These are phyloP conservation scores for Malthinus flaveolus DNA, from an alignment of 2,888 invertebrate species.

Conservation along the genomic window DNA sequence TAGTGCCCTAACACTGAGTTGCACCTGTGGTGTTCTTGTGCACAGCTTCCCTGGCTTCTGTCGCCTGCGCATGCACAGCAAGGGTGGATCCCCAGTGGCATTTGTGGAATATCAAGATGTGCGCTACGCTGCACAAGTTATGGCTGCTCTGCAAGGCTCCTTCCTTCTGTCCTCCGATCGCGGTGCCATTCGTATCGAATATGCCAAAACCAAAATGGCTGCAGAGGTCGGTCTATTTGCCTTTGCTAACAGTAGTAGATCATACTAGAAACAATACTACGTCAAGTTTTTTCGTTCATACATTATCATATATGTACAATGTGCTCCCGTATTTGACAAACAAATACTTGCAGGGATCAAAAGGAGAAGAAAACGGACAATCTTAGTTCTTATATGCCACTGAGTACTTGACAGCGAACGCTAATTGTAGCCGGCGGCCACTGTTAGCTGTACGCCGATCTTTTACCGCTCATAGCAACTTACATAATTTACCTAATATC, in stretches of 20 bases:
- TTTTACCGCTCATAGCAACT: slow-evolving; percentile 24
- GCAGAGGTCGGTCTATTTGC: slow-evolving; percentile 64
- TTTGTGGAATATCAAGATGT: slow-evolving; percentile 98
- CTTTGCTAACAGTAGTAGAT: slow-evolving; percentile 31
- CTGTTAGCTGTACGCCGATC: slow-evolving; percentile 40
- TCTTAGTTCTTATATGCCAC: slow-evolving; percentile 77
- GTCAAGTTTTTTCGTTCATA: slow-evolving; percentile 18
- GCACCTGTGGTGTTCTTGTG: slow-evolving; percentile 58
- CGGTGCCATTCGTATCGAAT: slow-evolving; percentile 98
- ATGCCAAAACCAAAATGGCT: slow-evolving; percentile 98
- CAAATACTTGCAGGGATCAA: slow-evolving; percentile 66
- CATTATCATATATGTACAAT: slow-evolving; percentile 35
- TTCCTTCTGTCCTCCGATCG: slow-evolving; percentile 94
- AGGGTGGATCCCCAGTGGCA: slow-evolving; percentile 91
- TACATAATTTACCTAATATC: slow-evolving; percentile 35
- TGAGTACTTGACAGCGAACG: slow-evolving; percentile 72
- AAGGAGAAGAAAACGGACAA: slow-evolving; percentile 88
- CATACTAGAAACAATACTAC: slow-evolving; percentile 24
- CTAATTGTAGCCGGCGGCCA: slow-evolving; percentile 54
- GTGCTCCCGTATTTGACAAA: slow-evolving; percentile 28
- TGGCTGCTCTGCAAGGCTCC: slow-evolving; percentile 94
- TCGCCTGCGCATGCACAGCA: slow-evolving; percentile 93
- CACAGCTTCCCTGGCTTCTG: slow-evolving; percentile 97
- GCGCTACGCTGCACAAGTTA: slow-evolving; percentile 87
- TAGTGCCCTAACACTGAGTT: slow-evolving; percentile 47